phyloP scores from a whole-genome alignment of 2,797 vertebrate genomes.

The Cichlasoma orientale region DNA sequence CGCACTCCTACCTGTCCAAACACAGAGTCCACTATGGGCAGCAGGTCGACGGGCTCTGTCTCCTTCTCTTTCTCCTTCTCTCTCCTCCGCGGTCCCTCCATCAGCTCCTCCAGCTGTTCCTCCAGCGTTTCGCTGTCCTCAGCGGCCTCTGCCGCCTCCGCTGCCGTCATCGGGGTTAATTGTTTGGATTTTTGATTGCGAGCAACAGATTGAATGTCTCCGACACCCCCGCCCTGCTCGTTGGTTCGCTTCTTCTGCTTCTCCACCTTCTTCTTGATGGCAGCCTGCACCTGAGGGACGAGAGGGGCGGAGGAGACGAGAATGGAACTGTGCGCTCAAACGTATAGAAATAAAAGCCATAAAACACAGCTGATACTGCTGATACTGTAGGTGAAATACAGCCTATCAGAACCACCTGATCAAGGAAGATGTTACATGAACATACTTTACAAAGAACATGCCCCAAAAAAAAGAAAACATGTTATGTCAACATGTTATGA shows the following conservation, averaged over 20 bases:
- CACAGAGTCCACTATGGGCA: slow-evolving; percentile 78
- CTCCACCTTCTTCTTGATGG: slow-evolving; percentile 82
- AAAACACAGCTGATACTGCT: background rate
- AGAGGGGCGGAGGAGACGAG: background rate
- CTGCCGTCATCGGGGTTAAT: background rate
- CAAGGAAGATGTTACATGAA: background rate
- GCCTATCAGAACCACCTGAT: fast-evolving
- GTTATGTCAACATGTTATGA: background rate
- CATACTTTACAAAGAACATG: background rate
- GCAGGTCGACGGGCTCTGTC: slow-evolving; percentile 63
- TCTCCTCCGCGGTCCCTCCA: slow-evolving; percentile 59
- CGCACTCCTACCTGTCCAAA: slow-evolving; percentile 80
- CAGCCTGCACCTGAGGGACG: slow-evolving; percentile 75
- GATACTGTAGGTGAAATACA: background rate
- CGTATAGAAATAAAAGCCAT: background rate
- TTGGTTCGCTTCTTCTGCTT: slow-evolving; percentile 69
- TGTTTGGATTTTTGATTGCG: slow-evolving; percentile 33
- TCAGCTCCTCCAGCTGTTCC: slow-evolving; percentile 64
- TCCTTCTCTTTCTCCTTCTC: slow-evolving; percentile 43
- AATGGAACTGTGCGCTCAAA: background rate
- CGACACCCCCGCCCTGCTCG: background rate
- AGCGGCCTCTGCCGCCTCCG: slow-evolving; percentile 6
- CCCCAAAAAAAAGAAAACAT: background rate
- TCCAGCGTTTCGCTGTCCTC: slow-evolving; percentile 44
- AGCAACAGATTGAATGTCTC: slow-evolving; percentile 32